These are phyloP conservation scores for Tachina lurida DNA, from an alignment of 2,888 invertebrate genomes.

Conservation along the genomic window DNA sequence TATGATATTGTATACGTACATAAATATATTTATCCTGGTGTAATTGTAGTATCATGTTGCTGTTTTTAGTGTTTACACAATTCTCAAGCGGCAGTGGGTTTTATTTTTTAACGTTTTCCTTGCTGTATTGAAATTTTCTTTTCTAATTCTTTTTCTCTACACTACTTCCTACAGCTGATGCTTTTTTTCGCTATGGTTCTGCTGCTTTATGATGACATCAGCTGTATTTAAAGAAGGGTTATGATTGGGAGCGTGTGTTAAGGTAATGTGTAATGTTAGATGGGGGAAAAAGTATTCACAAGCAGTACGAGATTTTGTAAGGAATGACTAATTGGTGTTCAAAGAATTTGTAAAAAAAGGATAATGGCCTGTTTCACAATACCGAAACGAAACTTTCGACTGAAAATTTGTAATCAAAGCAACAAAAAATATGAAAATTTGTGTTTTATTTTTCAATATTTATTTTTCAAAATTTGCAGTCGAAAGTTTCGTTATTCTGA, in stretches of 20 bases:
- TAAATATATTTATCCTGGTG: slow-evolving; percentile 10
- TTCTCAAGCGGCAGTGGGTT: slow-evolving; percentile 60
- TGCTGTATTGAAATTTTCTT: slow-evolving; percentile 12
- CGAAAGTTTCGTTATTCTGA: too few species aligned
- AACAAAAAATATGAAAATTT: too few species aligned
- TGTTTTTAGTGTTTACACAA: slow-evolving; percentile 51
- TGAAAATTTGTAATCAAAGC: too few species aligned
- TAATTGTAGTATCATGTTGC: slow-evolving; percentile 10
- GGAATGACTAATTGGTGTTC: background rate
- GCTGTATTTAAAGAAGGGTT: slow-evolving; percentile 65
- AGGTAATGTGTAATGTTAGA: background rate
- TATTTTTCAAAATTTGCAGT: too few species aligned
- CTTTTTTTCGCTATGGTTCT: background rate
- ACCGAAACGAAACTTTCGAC: too few species aligned
- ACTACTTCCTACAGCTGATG: slow-evolving; percentile 13
- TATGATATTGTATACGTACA: slow-evolving; percentile 1
- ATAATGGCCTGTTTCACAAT: too few species aligned
- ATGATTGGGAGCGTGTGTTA: background rate
- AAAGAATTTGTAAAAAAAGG: too few species aligned
- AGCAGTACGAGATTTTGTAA: background rate
- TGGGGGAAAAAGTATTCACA: background rate
- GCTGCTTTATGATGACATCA: slow-evolving; percentile 55
- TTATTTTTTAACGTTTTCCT: slow-evolving; percentile 13
- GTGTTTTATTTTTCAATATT: too few species aligned
- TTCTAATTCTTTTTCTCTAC: slow-evolving; percentile 1